A percentile compares a stretch with the other conserved stretches of the same genome.
Evolutionary conservation across 1,140 invertebrate genomes (phyloP).

Genomic region (Listronotus bonariensis): DNA sequence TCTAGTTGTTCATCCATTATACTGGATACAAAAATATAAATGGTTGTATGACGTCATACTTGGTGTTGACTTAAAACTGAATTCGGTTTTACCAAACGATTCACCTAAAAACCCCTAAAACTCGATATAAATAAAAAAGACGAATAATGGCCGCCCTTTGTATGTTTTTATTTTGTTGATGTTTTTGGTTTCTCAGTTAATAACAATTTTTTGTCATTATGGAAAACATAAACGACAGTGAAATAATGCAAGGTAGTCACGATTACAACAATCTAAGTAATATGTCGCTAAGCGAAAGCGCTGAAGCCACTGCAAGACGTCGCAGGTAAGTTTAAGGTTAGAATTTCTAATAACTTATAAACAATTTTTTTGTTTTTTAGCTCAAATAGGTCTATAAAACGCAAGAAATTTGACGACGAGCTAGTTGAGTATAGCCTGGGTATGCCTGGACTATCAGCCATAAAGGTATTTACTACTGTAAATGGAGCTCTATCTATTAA

Average conservation of each 20-base stretch:
- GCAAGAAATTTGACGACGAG: slow-evolving; percentile 96
- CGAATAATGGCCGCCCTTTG: too few relatives aligned
- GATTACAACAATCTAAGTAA: slow-evolving; percentile 21
- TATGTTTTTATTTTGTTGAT: too few relatives aligned
- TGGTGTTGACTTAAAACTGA: too few relatives aligned
- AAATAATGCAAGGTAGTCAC: slow-evolving; percentile 9
- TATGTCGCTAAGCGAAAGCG: slow-evolving; percentile 29
- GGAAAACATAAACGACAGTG: slow-evolving; percentile 18
- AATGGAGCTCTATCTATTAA: not conserved
- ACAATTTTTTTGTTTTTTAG: slow-evolving; percentile 57
- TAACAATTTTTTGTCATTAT: slow-evolving; percentile 1
- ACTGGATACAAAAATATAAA: too few relatives aligned
- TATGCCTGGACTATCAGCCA: slow-evolving; percentile 65
- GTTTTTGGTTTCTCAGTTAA: too few relatives aligned
- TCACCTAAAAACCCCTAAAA: too few relatives aligned
- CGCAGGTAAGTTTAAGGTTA: slow-evolving; percentile 20
- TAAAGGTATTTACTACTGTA: slow-evolving; percentile 49
- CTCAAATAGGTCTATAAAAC: slow-evolving; percentile 91
- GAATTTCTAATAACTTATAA: not conserved
- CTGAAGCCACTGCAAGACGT: slow-evolving; percentile 32
- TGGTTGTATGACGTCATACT: too few relatives aligned
- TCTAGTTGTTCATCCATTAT: too few relatives aligned
- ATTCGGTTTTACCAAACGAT: too few relatives aligned
- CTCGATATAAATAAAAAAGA: too few relatives aligned
- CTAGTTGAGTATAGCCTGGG: slow-evolving; percentile 85